A percentile compares a stretch with the other conserved stretches of the same genome.
These are phyloP conservation scores for Cygnus buccinator DNA, from an alignment of 2,113 vertebrate species.

Conservation along the genomic window DNA sequence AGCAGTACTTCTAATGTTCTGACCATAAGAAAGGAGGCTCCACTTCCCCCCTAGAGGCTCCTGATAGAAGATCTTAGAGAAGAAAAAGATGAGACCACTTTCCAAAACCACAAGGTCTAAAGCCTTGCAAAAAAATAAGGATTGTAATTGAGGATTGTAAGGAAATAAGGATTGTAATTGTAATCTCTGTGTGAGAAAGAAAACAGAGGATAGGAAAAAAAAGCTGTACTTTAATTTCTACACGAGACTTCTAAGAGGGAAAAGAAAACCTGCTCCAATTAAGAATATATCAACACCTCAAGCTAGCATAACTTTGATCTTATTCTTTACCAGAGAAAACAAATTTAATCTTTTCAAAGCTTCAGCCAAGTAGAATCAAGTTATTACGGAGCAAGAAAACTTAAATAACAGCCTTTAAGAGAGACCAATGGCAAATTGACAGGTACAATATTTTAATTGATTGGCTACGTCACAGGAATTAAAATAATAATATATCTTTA, in stretches of 20 bases:
- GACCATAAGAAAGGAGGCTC: neutral
- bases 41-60: neutral
- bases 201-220: neutral
- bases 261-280: conserved; percentile 52
- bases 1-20: neutral
- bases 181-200: neutral
- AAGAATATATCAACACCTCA: conserved; percentile 56
- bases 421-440: conserved; percentile 44
- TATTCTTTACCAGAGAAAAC: conserved; percentile 40
- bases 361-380: conserved; percentile 48
- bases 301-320: conserved; percentile 5
- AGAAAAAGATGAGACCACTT: neutral
- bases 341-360: conserved; percentile 59
- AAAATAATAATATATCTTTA: conserved; percentile 2
- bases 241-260: neutral
- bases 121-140: neutral
- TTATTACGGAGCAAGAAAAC: conserved; percentile 36
- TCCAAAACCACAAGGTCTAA: conserved; percentile 20
- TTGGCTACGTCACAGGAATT: conserved; percentile 27
- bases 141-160: neutral
- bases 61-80: neutral
- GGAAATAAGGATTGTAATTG: neutral
- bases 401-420: conserved; percentile 31
- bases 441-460: conserved; percentile 45
- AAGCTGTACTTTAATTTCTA: conserved; percentile 26